Evolutionary conservation across 2,797 vertebrate genomes (phyloP).

Genomic region (Xenentodon cancila): DNA sequence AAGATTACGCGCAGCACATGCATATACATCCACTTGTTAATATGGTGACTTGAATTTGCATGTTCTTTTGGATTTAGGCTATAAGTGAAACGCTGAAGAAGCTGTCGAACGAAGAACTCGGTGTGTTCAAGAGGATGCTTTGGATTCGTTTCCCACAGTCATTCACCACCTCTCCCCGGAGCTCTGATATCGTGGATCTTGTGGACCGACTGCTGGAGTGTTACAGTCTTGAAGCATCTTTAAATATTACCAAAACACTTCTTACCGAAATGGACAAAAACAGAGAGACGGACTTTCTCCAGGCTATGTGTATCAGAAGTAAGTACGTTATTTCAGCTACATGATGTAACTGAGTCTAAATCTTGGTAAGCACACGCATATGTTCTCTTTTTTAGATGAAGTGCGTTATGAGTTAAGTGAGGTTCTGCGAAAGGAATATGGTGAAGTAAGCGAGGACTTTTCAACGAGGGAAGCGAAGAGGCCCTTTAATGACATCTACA

Average conservation of each 20-base stretch:
- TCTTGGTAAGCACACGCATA: not conserved
- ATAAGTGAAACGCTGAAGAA: slow-evolving; percentile 56
- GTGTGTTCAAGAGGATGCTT: slow-evolving; percentile 59
- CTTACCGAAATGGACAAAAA: slow-evolving; percentile 58
- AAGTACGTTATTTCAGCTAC: slow-evolving; percentile 34
- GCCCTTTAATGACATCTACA: slow-evolving; percentile 63
- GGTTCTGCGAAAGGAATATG: slow-evolving; percentile 70
- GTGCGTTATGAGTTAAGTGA: slow-evolving; percentile 68
- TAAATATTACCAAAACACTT: slow-evolving; percentile 68
- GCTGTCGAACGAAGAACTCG: slow-evolving; percentile 33
- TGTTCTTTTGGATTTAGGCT: slow-evolving; percentile 54
- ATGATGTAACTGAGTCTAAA: not conserved
- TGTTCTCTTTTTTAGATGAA: slow-evolving; percentile 69
- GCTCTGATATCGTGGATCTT: slow-evolving; percentile 71
- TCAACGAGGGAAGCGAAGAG: slow-evolving; percentile 39
- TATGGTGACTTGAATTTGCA: no score
- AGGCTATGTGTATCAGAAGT: slow-evolving; percentile 71
- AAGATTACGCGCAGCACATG: no score
- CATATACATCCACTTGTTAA: not conserved
- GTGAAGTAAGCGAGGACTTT: slow-evolving; percentile 47
- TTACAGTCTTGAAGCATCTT: slow-evolving; percentile 56
- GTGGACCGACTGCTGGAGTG: slow-evolving; percentile 76
- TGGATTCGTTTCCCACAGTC: slow-evolving; percentile 71
- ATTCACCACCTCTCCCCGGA: slow-evolving; percentile 54
- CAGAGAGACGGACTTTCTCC: slow-evolving; percentile 40